Percentiles rank a stretch among this genome's conserved stretches.
Evolutionary conservation across 2,113 vertebrate genomes (phyloP).

Genomic region (Indicator maculatus): DNA sequence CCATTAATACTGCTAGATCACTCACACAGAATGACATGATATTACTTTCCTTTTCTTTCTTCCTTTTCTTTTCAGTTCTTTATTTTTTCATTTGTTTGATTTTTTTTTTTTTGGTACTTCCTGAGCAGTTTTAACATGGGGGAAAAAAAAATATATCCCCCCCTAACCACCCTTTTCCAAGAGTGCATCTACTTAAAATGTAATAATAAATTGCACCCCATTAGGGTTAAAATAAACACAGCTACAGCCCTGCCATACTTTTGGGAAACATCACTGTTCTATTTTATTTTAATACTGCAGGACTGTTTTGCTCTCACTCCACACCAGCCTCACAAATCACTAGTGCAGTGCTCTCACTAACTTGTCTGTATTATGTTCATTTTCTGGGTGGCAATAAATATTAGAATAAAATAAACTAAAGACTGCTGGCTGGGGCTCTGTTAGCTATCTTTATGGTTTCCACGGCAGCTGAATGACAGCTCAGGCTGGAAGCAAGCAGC

Average conservation of each 20-base stretch:
- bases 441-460: slow-evolving; percentile 83
- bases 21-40: slow-evolving; percentile 57
- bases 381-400: slow-evolving; percentile 86
- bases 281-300: slow-evolving; percentile 68
- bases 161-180: neutral
- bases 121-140: neutral
- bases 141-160: neutral
- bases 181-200: slow-evolving; percentile 34
- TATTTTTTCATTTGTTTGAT: neutral
- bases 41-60: neutral
- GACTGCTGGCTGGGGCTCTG: slow-evolving; percentile 81
- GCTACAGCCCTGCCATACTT: slow-evolving; percentile 55
- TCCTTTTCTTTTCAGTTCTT: too few relatives aligned
- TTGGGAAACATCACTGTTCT: slow-evolving; percentile 45
- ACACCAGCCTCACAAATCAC: slow-evolving; percentile 74
- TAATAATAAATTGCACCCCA: slow-evolving; percentile 58
- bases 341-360: slow-evolving; percentile 70
- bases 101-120: neutral
- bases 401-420: slow-evolving; percentile 85
- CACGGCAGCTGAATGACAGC: slow-evolving; percentile 86
- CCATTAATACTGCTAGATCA: slow-evolving; percentile 67
- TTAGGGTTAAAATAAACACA: slow-evolving; percentile 59
- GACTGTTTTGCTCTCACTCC: slow-evolving; percentile 72
- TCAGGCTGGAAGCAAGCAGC: slow-evolving; percentile 70
- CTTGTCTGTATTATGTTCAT: slow-evolving; percentile 82